Percentiles rank a stretch among this genome's conserved stretches.
Conservation (phyloP, 2,797 vertebrate species). For the Simalia tracyae region DNA sequence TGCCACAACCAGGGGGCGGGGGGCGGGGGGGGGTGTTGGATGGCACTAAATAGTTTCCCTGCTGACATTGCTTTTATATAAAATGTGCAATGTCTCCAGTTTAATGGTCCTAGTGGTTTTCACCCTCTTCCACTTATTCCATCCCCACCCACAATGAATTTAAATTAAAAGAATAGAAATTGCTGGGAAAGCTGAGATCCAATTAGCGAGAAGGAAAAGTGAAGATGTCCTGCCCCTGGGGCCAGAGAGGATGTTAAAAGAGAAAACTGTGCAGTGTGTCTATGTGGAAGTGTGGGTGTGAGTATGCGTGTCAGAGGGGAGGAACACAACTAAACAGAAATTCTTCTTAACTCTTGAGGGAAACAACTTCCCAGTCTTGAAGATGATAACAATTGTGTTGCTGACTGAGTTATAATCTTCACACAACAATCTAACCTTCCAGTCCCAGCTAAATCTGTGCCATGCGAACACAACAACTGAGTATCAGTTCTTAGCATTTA, state of each 20-base stretch:
- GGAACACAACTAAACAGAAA: neutral
- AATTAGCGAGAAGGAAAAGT: slow-evolving; percentile 68
- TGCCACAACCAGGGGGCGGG: slow-evolving; percentile 9
- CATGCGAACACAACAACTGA: neutral
- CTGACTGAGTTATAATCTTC: neutral
- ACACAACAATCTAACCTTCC: neutral
- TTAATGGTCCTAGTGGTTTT: slow-evolving; percentile 59
- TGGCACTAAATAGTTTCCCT: slow-evolving; percentile 56
- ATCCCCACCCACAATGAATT: slow-evolving; percentile 46
- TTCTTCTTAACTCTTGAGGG: neutral
- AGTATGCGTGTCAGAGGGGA: neutral
- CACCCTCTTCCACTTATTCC: slow-evolving; percentile 4
- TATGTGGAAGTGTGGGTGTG: neutral
- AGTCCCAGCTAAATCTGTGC: neutral
- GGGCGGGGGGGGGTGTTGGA: slow-evolving; percentile 45
- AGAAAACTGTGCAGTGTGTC: neutral
- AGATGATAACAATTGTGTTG: neutral
- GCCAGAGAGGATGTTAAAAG: slow-evolving; percentile 51
- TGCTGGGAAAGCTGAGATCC: slow-evolving; percentile 66
- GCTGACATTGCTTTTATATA: slow-evolving; percentile 60
- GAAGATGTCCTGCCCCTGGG: slow-evolving; percentile 59
- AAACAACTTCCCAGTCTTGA: neutral
- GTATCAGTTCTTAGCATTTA: neutral
- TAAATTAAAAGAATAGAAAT: slow-evolving; percentile 70
- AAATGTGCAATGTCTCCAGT: slow-evolving; percentile 54